Evolutionary conservation across 2,113 vertebrate genomes (phyloP).

Genomic region (Haliaeetus leucogaster): DNA sequence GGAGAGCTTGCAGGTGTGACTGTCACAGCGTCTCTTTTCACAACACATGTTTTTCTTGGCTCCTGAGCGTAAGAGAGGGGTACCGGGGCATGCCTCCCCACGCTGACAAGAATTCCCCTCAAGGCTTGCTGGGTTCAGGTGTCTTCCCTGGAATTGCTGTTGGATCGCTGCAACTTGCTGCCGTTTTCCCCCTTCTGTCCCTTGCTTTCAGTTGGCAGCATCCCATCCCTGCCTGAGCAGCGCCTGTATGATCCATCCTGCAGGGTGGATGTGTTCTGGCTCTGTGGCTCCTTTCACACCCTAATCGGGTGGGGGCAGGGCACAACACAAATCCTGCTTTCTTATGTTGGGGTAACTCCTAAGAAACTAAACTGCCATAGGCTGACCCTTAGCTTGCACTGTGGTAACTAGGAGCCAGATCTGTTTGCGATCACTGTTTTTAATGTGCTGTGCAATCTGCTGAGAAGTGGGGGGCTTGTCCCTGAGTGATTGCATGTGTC

Average conservation of each 20-base stretch:
- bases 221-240: background rate
- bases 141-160: background rate
- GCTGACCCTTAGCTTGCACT: background rate
- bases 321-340: background rate
- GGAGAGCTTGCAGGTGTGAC: background rate
- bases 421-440: background rate
- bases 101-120: background rate
- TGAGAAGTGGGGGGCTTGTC: background rate
- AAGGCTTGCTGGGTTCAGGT: background rate
- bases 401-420: background rate
- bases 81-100: background rate
- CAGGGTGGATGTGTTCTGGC: background rate
- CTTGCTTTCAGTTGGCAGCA: background rate
- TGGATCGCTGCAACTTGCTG: background rate
- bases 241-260: accelerated
- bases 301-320: accelerated
- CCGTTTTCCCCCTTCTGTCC: background rate
- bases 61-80: background rate
- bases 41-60: background rate
- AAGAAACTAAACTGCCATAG: background rate
- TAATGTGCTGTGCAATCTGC: background rate
- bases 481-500: background rate
- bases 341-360: background rate
- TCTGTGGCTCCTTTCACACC: background rate
- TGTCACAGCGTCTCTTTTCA: background rate